These are phyloP conservation scores for Synanthedon myopaeformis DNA, from an alignment of 2,888 invertebrate genomes.

Conservation along the genomic window DNA sequence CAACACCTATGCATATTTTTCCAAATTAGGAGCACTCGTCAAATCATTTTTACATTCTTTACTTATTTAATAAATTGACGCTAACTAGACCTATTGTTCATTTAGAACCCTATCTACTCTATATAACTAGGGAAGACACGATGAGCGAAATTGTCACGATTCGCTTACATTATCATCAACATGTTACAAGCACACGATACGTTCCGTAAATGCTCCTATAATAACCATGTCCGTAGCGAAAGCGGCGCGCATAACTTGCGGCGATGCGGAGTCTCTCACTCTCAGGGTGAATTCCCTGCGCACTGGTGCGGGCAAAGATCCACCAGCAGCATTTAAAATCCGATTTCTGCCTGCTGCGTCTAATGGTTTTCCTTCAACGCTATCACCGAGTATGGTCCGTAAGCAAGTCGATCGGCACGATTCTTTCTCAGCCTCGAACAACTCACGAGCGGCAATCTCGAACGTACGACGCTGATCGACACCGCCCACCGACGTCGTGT, in stretches of 20 bases:
- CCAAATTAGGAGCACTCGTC: neutral
- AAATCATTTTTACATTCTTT: neutral
- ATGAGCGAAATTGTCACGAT: neutral
- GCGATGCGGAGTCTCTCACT: constrained; percentile 42
- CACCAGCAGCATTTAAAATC: constrained; percentile 38
- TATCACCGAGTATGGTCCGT: constrained; percentile 37
- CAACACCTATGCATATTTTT: too few relatives aligned
- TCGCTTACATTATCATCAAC: constrained; percentile 2
- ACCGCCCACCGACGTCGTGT: constrained; percentile 30
- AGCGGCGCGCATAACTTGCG: constrained; percentile 54
- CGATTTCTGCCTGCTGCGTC: constrained; percentile 42
- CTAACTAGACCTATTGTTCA: neutral
- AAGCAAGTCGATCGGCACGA: constrained; percentile 37
- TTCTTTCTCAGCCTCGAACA: constrained; percentile 49
- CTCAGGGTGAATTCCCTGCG: constrained; percentile 52
- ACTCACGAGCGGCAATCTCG: constrained; percentile 50
- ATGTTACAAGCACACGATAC: constrained; percentile 52
- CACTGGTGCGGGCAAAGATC: constrained; percentile 35
- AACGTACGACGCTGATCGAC: constrained; percentile 44
- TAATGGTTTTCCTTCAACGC: constrained; percentile 36
- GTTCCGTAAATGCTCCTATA: constrained; percentile 57
- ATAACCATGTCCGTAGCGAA: constrained; percentile 50
- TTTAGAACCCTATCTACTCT: neutral
- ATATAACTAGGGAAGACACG: neutral
- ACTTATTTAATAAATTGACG: neutral